Evolutionary conservation across 2,797 vertebrate genomes (phyloP).

Genomic region (Champsocephalus esox): DNA sequence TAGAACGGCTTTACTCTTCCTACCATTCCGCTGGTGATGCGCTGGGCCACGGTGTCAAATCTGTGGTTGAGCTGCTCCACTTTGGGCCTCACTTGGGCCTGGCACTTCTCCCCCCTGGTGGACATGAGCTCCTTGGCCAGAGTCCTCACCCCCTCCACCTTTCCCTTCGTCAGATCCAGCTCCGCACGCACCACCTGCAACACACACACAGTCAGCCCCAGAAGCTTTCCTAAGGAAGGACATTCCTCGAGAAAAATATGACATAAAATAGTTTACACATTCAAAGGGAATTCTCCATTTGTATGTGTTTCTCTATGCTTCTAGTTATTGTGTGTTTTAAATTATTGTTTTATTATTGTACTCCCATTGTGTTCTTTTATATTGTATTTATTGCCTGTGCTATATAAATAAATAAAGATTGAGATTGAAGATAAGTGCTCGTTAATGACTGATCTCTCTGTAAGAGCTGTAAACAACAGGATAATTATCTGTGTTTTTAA

Average conservation of each 20-base stretch:
- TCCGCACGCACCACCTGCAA: conserved; percentile 91
- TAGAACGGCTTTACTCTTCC: neutral
- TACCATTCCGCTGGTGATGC: conserved; percentile 93
- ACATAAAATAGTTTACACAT: no score
- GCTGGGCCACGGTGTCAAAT: conserved; percentile 88
- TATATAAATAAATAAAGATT: no score
- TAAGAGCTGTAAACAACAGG: conserved; percentile 11
- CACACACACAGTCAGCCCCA: neutral
- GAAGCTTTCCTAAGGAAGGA: no score
- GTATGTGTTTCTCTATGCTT: no score
- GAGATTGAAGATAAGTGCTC: no score
- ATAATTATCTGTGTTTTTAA: conserved; percentile 2
- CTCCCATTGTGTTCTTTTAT: no score
- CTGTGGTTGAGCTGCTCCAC: conserved; percentile 91
- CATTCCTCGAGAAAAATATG: no score
- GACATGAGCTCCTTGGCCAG: conserved; percentile 92
- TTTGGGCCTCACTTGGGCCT: conserved; percentile 90
- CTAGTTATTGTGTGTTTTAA: no score
- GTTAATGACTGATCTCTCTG: no score
- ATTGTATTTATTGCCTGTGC: no score
- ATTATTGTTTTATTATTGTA: no score
- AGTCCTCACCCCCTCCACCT: conserved; percentile 89
- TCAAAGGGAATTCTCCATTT: no score
- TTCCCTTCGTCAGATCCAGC: conserved; percentile 90
- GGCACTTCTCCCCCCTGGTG: conserved; percentile 92